phyloP scores from a whole-genome alignment of 2,888 invertebrate genomes.

The Malthinus seriepunctatus region DNA sequence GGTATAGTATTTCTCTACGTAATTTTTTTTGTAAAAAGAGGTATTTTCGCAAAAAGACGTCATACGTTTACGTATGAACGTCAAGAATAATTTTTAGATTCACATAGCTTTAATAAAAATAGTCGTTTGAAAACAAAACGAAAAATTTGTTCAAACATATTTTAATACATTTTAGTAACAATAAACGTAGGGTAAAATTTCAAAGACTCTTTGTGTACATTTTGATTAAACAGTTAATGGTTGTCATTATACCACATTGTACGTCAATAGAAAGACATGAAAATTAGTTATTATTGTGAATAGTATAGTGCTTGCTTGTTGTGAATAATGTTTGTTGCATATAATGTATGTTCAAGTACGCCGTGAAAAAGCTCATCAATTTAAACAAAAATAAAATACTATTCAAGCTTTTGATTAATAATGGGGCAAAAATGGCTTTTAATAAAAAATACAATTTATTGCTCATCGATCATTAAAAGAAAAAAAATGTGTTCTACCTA shows the following conservation, averaged over 20 bases:
- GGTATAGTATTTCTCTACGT: too few relatives aligned
- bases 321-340: too few relatives aligned
- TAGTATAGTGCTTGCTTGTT: constrained; percentile 14
- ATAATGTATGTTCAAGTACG: constrained; percentile 34
- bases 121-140: too few relatives aligned
- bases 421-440: too few relatives aligned
- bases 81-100: constrained; percentile 16
- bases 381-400: too few relatives aligned
- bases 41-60: constrained; percentile 11
- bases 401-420: too few relatives aligned
- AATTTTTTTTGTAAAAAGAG: background rate
- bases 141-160: too few relatives aligned
- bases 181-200: constrained; percentile 13
- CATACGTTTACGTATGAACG: constrained; percentile 9
- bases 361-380: constrained; percentile 29
- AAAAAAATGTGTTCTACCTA: too few relatives aligned
- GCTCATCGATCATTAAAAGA: too few relatives aligned
- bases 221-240: constrained; percentile 33
- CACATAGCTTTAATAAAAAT: background rate
- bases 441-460: too few relatives aligned
- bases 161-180: too few relatives aligned
- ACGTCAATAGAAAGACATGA: constrained; percentile 50
- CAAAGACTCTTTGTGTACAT: constrained; percentile 21
- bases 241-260: constrained; percentile 43
- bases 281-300: constrained; percentile 53